Base-by-base conservation (phyloP, 2,888 invertebrate genomes). In the Ecliptopera silaceata region DNA sequence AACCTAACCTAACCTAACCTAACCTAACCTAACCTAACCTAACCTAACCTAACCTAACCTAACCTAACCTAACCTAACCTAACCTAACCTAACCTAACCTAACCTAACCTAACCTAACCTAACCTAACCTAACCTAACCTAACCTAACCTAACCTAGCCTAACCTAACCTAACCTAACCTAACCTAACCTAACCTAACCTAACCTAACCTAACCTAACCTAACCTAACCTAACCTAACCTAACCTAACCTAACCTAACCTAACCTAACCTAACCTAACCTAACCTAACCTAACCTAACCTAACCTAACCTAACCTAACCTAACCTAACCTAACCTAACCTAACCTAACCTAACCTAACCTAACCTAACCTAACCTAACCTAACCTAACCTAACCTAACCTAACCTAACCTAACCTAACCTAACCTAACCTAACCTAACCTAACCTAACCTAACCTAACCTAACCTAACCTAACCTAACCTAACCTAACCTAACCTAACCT, bases 111-210 rank as follows among this genome's bases (percentile, higher is more conserved):
- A 52, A 52, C 52, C 52, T 52, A 47, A 34, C 47, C 47, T 44
- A 44, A 44, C 44, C 46, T 46, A 46, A 44, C 44, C 44, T 44
- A 44, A 44, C 44, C 44, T 44, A 41, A 47, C 44, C 49, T 29
- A 38, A 31, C 38, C 39, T 49, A 49, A 49, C 49, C 49, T 44
- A 44, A 44, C 44, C 44, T 44, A 44, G 31, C 44, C 44, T 44
- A 44, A 44, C 44, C 44, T 32, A 55, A 31, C 56, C 44, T 50
- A 54, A 53, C 58, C 59, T 54, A 54, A 57, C 57, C 57, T 57
- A 59, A 59, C 59, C 54, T 50, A 59, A 58, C 58, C 59, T 50
- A 54, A 59, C 59, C 55, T 47, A 55, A 54, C 59, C 55, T 44
- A 52, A 47, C 59, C 51, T 51, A 55, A 48, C 55, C 56, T 38